A percentile compares a stretch with the other conserved stretches of the same genome.
Evolutionary conservation across 2,797 vertebrate species (phyloP).

Genomic region (Lycodopsis pacificus): DNA sequence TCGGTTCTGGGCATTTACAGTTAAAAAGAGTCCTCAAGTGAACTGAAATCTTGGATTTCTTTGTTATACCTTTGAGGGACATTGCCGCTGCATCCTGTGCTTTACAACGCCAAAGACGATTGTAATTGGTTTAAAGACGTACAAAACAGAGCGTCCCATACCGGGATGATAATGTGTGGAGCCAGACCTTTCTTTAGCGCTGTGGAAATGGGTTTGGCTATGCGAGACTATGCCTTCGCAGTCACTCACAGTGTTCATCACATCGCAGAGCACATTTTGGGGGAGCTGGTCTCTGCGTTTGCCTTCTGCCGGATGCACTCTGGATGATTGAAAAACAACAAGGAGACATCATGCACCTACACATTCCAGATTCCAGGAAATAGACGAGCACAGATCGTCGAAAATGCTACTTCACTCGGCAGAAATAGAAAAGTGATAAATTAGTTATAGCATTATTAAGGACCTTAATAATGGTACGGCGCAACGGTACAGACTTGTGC

Average conservation of each 20-base stretch:
- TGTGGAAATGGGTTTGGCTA: background rate
- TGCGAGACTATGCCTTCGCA: background rate
- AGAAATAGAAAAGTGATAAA: background rate
- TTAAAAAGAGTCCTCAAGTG: background rate
- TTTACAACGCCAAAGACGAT: background rate
- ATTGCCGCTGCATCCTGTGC: background rate
- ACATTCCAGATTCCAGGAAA: background rate
- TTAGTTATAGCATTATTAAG: background rate
- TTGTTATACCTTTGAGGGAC: background rate
- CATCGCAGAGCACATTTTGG: slow-evolving; percentile 87
- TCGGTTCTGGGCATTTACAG: background rate
- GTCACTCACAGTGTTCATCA: slow-evolving; percentile 65
- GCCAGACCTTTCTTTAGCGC: background rate
- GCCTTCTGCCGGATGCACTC: slow-evolving; percentile 91
- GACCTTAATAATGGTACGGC: too few species aligned
- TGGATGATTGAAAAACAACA: slow-evolving; percentile 69
- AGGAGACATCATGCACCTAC: slow-evolving; percentile 13
- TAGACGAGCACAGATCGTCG: background rate
- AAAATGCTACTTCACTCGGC: too few species aligned
- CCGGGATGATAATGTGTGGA: background rate
- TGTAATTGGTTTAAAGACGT: background rate
- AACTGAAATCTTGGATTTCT: background rate
- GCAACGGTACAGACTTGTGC: too few species aligned
- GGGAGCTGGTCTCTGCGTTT: slow-evolving; percentile 81
- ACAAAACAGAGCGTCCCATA: background rate